These are phyloP conservation scores for Beroe ovata DNA, from an alignment of 37 sponge, comb jelly and placozoan genomes.

Conservation along the genomic window DNA sequence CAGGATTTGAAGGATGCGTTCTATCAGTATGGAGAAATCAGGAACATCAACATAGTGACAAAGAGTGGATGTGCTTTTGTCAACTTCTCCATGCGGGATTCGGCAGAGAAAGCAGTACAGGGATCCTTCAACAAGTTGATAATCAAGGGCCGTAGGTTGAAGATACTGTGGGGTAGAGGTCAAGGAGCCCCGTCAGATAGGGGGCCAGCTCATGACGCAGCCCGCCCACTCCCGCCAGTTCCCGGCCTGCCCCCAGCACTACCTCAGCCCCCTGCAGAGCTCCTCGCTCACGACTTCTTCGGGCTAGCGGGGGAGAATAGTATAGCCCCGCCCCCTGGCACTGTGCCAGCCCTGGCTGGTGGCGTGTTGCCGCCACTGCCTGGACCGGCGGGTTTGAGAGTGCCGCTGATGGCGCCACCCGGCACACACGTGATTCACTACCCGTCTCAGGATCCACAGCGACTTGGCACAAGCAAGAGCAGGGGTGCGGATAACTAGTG, in stretches of 20 bases:
- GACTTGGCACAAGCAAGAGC: slow-evolving; percentile 74
- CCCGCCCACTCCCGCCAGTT: slow-evolving; percentile 73
- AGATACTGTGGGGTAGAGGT: slow-evolving; percentile 90
- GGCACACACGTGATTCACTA: slow-evolving; percentile 74
- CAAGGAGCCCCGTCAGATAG: slow-evolving; percentile 69
- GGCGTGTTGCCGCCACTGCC: slow-evolving; percentile 13
- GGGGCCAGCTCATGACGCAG: slow-evolving; percentile 52
- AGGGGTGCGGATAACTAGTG: slow-evolving; percentile 31
- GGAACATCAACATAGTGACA: slow-evolving; percentile 73
- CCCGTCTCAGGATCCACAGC: slow-evolving; percentile 87
- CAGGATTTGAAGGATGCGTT: slow-evolving; percentile 83
- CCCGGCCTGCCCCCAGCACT: slow-evolving; percentile 82
- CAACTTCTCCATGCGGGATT: slow-evolving; percentile 77
- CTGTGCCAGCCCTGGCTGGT: slow-evolving; percentile 2
- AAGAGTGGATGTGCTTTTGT: slow-evolving; percentile 93
- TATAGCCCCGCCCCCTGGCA: background rate
- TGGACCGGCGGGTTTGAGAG: slow-evolving; percentile 8
- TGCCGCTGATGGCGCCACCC: slow-evolving; percentile 11
- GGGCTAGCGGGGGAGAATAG: background rate
- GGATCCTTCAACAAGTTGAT: slow-evolving; percentile 83
- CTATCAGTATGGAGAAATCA: slow-evolving; percentile 93
- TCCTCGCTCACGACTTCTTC: slow-evolving; percentile 60
- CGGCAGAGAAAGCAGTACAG: slow-evolving; percentile 88
- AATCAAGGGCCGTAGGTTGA: slow-evolving; percentile 81
- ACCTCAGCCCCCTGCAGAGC: slow-evolving; percentile 52